These are phyloP conservation scores for Zosterops borbonicus DNA, from an alignment of 2,113 vertebrate genomes.

Conservation along the genomic window DNA sequence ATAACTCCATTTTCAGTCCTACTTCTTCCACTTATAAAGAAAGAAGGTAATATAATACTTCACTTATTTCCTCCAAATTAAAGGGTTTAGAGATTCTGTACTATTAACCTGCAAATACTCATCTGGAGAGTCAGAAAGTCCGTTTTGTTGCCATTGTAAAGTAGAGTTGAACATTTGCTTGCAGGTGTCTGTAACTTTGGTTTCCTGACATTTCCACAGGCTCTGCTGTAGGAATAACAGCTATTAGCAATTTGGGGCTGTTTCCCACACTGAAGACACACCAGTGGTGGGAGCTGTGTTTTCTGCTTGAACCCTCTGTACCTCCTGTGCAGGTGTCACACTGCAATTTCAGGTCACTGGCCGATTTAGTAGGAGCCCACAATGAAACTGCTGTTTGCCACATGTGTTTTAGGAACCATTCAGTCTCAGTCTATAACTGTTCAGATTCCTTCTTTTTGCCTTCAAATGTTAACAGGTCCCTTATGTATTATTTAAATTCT, in stretches of 20 bases:
- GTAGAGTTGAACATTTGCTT: neutral
- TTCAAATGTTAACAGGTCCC: neutral
- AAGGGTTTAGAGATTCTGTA: neutral
- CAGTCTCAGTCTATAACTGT: neutral
- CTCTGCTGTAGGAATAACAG: neutral
- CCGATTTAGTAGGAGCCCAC: neutral
- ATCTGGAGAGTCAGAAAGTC: conserved; percentile 14
- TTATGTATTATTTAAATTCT: neutral
- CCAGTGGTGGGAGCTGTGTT: neutral
- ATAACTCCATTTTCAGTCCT: neutral
- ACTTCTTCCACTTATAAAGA: neutral
- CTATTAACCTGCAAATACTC: neutral
- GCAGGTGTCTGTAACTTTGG: neutral
- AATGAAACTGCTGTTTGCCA: conserved; percentile 4
- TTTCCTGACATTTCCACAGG: neutral
- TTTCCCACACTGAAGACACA: neutral
- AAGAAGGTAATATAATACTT: neutral
- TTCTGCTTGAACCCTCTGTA: neutral
- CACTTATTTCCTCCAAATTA: conserved; percentile 23
- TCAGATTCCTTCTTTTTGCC: neutral
- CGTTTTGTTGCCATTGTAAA: neutral
- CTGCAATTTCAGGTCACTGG: neutral
- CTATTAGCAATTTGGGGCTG: neutral
- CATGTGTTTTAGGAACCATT: neutral
- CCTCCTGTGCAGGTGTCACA: neutral